phyloP scores from a whole-genome alignment of 2,113 vertebrate genomes.

The Thymallus thymallus region DNA sequence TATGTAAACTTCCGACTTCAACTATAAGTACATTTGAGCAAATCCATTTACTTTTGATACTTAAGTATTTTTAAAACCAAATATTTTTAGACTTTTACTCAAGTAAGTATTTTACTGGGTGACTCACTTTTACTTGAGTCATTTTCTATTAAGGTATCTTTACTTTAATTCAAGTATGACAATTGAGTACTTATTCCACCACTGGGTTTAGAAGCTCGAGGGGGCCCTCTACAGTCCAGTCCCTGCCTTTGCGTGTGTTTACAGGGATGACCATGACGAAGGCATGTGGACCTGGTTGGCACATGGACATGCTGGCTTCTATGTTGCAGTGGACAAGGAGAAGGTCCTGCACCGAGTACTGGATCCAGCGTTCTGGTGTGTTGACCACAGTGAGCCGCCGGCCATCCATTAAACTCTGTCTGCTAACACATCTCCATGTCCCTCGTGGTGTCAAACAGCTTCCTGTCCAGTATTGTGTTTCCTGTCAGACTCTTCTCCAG shows the following conservation, averaged over 20 bases:
- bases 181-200: too few species aligned
- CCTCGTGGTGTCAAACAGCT: slow-evolving; percentile 46
- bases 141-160: too few species aligned
- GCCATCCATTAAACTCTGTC: slow-evolving; percentile 8
- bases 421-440: slow-evolving; percentile 44
- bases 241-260: slow-evolving; percentile 28
- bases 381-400: slow-evolving; percentile 31
- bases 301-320: slow-evolving; percentile 30
- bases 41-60: too few species aligned
- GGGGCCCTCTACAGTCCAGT: slow-evolving; percentile 55
- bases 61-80: too few species aligned
- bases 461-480: slow-evolving; percentile 35
- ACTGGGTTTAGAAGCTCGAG: slow-evolving; percentile 41
- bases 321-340: slow-evolving; percentile 23
- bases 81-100: too few species aligned
- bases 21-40: too few species aligned
- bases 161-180: too few species aligned
- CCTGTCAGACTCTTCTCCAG: slow-evolving; percentile 47
- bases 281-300: slow-evolving; percentile 38
- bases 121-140: too few species aligned
- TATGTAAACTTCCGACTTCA: too few species aligned
- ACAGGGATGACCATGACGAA: slow-evolving; percentile 51
- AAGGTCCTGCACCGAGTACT: slow-evolving; percentile 31
- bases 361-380: slow-evolving; percentile 49
- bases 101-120: too few species aligned